These are phyloP conservation scores for Iguana delicatissima DNA, from an alignment of 2,797 vertebrate genomes.

Conservation along the genomic window DNA sequence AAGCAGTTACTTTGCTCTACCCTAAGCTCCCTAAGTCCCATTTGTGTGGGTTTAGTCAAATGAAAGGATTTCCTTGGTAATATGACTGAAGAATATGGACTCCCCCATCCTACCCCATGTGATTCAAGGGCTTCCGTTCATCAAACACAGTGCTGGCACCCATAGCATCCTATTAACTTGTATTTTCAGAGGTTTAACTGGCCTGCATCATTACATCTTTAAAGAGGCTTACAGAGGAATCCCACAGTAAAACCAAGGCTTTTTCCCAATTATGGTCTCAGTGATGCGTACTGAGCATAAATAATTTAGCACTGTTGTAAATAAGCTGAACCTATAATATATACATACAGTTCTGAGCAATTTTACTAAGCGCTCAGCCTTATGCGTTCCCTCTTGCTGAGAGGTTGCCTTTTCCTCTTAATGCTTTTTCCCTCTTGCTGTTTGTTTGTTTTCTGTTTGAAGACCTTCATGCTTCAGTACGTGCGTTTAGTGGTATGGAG, in stretches of 20 bases:
- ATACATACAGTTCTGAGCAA: conserved; percentile 17
- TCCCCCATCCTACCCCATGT: not conserved
- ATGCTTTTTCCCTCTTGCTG: not conserved
- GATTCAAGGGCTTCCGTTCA: not conserved
- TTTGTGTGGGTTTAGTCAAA: not conserved
- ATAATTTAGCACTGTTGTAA: conserved; percentile 40
- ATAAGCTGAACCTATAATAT: conserved; percentile 28
- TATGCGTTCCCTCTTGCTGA: conserved; percentile 18
- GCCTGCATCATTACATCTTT: conserved; percentile 11
- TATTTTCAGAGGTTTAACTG: conserved; percentile 18
- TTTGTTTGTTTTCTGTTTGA: conserved; percentile 32
- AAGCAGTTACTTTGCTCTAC: not conserved
- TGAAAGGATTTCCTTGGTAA: not conserved
- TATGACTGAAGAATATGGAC: not conserved
- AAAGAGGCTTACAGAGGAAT: conserved; percentile 19
- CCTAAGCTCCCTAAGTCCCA: not conserved
- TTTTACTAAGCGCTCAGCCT: conserved; percentile 4
- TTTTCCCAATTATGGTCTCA: conserved; percentile 28
- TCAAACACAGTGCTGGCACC: not conserved
- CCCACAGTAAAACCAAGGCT: conserved; percentile 13
- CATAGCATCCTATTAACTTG: not conserved
- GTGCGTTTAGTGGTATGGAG: conserved; percentile 11
- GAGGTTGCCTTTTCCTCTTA: not conserved
- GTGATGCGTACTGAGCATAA: conserved; percentile 33
- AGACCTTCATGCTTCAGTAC: conserved; percentile 37